A percentile compares a stretch with the other conserved stretches of the same genome.
These are phyloP conservation scores for Falcunculus frontatus DNA, from an alignment of 2,113 vertebrate species.

Conservation along the genomic window DNA sequence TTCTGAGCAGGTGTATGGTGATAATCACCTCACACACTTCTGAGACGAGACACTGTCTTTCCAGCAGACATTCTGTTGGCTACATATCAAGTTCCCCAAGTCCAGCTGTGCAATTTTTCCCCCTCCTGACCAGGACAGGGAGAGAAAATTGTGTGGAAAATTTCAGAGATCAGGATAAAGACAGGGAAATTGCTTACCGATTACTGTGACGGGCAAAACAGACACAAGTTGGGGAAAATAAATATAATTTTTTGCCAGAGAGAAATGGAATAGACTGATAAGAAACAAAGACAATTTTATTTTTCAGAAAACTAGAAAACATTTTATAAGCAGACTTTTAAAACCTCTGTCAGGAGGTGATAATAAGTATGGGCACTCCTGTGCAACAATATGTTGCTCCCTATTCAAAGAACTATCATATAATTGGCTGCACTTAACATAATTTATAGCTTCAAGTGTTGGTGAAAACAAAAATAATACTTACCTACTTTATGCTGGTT, in stretches of 20 bases:
- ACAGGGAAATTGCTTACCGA: not conserved
- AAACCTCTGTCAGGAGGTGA: not conserved
- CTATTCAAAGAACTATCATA: not conserved
- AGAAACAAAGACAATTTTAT: not conserved
- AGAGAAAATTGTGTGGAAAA: not conserved
- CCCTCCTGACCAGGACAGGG: not conserved
- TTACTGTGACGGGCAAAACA: not conserved
- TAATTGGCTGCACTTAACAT: not conserved
- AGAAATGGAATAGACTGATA: not conserved
- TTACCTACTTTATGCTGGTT: not conserved
- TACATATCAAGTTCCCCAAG: not conserved
- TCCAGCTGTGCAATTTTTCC: not conserved
- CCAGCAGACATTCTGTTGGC: not conserved
- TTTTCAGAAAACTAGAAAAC: not conserved
- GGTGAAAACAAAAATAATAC: slow-evolving; percentile 42
- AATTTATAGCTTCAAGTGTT: slow-evolving; percentile 13
- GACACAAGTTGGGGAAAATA: not conserved
- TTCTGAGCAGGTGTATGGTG: not conserved
- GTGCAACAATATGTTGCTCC: not conserved
- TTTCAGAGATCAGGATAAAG: not conserved
- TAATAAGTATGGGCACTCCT: not conserved
- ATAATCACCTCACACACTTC: not conserved
- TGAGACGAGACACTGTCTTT: not conserved
- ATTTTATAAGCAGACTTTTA: not conserved
- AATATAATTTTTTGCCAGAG: not conserved